Percentiles rank a stretch among this genome's conserved stretches.
Conservation (phyloP, 2,797 vertebrate species). For the Vespertilio murinus region DNA sequence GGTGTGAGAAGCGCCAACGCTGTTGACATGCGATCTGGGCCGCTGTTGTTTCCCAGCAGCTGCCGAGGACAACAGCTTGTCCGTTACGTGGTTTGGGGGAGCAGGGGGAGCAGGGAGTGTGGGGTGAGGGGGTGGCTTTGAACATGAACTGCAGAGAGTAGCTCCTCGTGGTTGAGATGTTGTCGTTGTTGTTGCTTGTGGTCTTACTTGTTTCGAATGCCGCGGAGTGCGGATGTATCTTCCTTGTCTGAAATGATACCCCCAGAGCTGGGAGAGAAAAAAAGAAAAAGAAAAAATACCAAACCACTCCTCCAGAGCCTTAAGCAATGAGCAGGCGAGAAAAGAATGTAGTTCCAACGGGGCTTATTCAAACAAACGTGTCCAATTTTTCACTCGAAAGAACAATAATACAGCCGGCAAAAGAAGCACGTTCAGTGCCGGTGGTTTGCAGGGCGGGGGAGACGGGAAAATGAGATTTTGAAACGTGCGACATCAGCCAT, state of each 20-base stretch:
- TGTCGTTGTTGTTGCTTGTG: conserved; percentile 34
- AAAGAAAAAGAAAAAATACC: too few species aligned
- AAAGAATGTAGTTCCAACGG: conserved; percentile 31
- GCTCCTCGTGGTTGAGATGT: conserved; percentile 58
- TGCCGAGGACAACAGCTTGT: conserved; percentile 58
- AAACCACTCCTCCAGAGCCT: conserved; percentile 33
- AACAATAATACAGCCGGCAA: neutral
- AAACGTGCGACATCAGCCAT: neutral
- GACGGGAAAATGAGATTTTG: conserved; percentile 1
- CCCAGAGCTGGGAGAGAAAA: neutral
- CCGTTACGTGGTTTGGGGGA: conserved; percentile 19
- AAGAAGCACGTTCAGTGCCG: conserved; percentile 32
- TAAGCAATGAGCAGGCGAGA: conserved; percentile 45
- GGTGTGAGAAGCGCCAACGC: conserved; percentile 54
- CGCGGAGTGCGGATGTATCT: conserved; percentile 39
- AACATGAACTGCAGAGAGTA: conserved; percentile 49
- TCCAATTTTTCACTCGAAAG: conserved; percentile 23
- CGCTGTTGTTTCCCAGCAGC: conserved; percentile 70
- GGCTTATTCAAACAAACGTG: conserved; percentile 13
- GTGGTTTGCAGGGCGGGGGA: neutral
- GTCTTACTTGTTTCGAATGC: conserved; percentile 58
- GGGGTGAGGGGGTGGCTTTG: neutral
- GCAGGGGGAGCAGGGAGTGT: too few species aligned
- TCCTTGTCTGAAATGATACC: conserved; percentile 24
- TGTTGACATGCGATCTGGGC: conserved; percentile 45